A percentile compares a stretch with the other conserved stretches of the same genome.
Conservation (phyloP, 2,888 invertebrate species). For the Nemotelus pantherinus region DNA sequence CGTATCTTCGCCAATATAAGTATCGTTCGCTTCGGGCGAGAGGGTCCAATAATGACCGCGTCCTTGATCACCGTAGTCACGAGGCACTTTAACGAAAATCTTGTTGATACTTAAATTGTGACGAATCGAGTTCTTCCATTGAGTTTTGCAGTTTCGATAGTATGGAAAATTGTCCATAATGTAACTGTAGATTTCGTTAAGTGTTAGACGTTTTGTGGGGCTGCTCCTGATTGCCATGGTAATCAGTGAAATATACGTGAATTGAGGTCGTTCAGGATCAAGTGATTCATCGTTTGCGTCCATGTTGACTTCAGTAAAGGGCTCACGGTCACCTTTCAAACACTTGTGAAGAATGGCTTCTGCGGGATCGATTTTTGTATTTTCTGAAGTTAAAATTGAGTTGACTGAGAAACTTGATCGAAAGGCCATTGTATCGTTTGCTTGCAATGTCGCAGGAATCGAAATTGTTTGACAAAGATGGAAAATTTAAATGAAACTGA, state of each 20-base stretch:
- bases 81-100: conserved; percentile 92
- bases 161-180: conserved; percentile 96
- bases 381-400: neutral
- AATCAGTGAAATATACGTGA: conserved; percentile 95
- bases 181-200: conserved; percentile 95
- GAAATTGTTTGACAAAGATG: neutral
- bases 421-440: conserved; percentile 19
- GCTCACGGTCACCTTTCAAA: conserved; percentile 56
- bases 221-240: conserved; percentile 97
- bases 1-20: conserved; percentile 94
- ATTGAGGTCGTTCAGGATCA: conserved; percentile 71
- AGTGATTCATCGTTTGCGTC: neutral
- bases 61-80: conserved; percentile 96
- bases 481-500: conserved; percentile 3
- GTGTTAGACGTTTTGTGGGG: conserved; percentile 85
- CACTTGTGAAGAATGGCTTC: neutral
- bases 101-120: conserved; percentile 95
- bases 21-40: conserved; percentile 92
- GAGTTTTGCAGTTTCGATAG: conserved; percentile 93
- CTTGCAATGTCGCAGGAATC: too few relatives aligned
- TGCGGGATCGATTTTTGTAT: neutral
- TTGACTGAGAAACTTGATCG: conserved; percentile 16
- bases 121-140: conserved; percentile 96
- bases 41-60: conserved; percentile 99
- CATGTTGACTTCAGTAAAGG: conserved; percentile 54